Conservation (phyloP, 35 echinoderm and acorn worm species). For the Apostichopus japonicus region DNA sequence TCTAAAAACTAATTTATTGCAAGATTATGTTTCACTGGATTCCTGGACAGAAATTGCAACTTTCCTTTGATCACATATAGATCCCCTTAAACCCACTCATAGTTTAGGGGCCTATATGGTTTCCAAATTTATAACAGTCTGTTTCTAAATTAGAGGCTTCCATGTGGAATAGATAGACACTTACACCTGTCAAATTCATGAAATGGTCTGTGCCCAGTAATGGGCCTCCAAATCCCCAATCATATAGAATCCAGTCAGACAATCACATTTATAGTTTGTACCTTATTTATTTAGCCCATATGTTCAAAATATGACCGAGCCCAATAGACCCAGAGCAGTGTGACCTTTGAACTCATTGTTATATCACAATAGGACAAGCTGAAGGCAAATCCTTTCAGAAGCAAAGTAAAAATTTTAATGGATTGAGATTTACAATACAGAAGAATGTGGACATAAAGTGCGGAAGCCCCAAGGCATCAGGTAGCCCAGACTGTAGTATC, state of each 20-base stretch:
- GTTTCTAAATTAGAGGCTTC: no score
- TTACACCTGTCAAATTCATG: background rate
- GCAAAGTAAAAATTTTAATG: background rate
- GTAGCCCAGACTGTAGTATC: no score
- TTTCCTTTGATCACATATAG: no score
- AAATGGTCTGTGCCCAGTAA: background rate
- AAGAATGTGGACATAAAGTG: background rate
- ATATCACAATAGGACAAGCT: background rate
- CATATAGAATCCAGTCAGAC: background rate
- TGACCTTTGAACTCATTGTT: background rate
- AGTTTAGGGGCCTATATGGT: no score
- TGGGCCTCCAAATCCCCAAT: background rate
- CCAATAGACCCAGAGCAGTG: background rate
- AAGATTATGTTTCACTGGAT: no score
- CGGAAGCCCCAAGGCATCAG: background rate
- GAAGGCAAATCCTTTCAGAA: background rate
- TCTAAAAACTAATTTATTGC: no score
- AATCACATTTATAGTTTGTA: background rate
- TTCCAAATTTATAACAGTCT: no score
- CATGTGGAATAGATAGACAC: background rate
- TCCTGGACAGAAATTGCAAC: no score
- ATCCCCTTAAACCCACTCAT: no score
- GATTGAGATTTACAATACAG: background rate
- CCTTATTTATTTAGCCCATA: background rate
- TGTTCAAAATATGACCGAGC: background rate